phyloP scores from a whole-genome alignment of 2,113 vertebrate genomes.

The Dromiciops gliroides region DNA sequence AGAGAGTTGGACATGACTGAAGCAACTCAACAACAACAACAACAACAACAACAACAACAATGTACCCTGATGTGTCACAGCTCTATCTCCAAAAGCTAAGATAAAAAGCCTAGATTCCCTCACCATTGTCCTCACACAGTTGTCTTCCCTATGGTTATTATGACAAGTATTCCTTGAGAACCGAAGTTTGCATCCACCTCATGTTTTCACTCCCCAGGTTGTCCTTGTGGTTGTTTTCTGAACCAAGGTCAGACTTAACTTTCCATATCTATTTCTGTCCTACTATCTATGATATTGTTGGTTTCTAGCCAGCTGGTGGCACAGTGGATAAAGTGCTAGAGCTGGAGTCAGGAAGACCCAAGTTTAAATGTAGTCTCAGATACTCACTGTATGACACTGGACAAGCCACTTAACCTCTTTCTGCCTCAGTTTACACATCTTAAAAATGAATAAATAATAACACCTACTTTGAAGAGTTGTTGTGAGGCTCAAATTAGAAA shows the following conservation, averaged over 20 bases:
- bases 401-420: background rate
- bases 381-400: background rate
- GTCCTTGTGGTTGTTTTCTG: constrained; percentile 58
- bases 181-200: background rate
- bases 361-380: background rate
- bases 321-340: background rate
- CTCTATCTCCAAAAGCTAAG: background rate
- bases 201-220: background rate
- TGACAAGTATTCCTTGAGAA: background rate
- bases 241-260: constrained; percentile 70
- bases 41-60: background rate
- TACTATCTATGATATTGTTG: constrained; percentile 77
- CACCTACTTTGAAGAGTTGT: background rate
- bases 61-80: background rate
- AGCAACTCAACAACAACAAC: background rate
- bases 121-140: background rate
- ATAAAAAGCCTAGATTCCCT: background rate
- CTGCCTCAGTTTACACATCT: background rate
- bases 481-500: background rate
- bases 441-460: background rate
- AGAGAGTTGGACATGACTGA: background rate
- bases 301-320: constrained; percentile 69
- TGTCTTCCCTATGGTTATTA: constrained; percentile 17
- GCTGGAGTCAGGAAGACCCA: background rate
- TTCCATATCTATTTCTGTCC: constrained; percentile 82